phyloP scores from a whole-genome alignment of 2,797 vertebrate genomes.

The Apodemus agrarius region DNA sequence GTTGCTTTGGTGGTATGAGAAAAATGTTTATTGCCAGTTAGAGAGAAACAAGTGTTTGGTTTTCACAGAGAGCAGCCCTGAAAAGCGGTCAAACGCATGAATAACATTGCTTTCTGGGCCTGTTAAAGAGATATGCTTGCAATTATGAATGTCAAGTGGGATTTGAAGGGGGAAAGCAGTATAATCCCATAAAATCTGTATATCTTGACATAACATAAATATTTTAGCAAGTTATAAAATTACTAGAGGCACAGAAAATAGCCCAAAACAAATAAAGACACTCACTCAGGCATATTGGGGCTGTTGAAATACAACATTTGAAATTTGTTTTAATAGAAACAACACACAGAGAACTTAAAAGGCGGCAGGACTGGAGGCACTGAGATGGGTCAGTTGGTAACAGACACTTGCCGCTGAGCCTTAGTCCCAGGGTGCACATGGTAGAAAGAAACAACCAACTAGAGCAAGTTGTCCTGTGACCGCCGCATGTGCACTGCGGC shows the following conservation, averaged over 20 bases:
- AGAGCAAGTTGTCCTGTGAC: background rate
- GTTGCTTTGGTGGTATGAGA: conserved; percentile 48
- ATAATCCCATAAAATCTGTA: conserved; percentile 15
- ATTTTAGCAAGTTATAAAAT: conserved; percentile 63
- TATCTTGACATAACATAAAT: conserved; percentile 11
- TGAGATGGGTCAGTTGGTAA: background rate
- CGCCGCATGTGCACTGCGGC: background rate
- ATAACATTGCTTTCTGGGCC: conserved; percentile 4
- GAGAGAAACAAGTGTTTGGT: conserved; percentile 34
- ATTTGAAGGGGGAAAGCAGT: conserved; percentile 24
- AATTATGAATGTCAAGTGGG: conserved; percentile 54
- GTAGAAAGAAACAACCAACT: background rate
- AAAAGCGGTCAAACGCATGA: background rate
- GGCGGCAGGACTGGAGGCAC: too few species aligned
- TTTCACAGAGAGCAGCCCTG: background rate
- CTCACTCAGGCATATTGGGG: background rate
- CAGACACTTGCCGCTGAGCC: background rate
- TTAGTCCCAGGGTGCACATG: background rate
- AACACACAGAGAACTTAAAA: background rate
- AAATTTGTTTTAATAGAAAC: conserved; percentile 12
- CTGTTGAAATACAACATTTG: background rate
- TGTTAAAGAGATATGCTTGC: conserved; percentile 34
- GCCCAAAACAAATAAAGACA: background rate
- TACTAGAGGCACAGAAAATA: conserved; percentile 52
- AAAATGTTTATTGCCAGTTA: conserved; percentile 58